phyloP scores from a whole-genome alignment of 1,140 invertebrate species.

The Leptinotarsa lineolata region DNA sequence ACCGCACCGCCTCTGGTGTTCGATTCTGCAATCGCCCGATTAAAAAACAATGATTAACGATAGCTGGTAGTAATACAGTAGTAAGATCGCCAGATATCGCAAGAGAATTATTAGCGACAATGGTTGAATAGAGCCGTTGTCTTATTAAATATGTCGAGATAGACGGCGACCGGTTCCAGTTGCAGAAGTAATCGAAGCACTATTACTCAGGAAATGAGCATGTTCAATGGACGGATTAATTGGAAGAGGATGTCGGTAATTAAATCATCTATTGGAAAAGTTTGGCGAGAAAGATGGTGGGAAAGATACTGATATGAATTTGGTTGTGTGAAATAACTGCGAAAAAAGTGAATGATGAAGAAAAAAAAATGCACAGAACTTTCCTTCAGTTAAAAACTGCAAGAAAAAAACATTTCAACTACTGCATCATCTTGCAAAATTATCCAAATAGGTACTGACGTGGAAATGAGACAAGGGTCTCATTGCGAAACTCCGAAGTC shows the following conservation, averaged over 20 bases:
- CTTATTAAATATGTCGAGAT: conserved; percentile 8
- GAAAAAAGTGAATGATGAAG: too few species aligned
- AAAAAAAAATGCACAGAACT: too few species aligned
- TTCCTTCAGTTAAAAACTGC: too few species aligned
- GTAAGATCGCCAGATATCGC: not conserved
- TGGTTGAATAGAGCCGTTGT: conserved; percentile 5
- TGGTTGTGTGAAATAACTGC: too few species aligned
- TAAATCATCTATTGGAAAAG: too few species aligned
- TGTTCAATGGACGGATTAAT: not conserved
- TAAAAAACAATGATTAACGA: not conserved
- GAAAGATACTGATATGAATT: too few species aligned
- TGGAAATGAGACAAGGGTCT: too few species aligned
- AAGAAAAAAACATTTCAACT: too few species aligned
- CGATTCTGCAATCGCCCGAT: not conserved
- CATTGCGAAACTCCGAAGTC: too few species aligned
- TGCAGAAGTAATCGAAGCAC: not conserved
- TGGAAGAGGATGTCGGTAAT: not conserved
- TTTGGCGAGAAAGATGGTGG: too few species aligned
- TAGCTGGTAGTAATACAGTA: conserved; percentile 1
- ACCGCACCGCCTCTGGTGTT: not conserved
- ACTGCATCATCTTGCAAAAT: too few species aligned
- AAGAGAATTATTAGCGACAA: not conserved
- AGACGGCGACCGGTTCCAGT: not conserved
- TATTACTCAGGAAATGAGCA: conserved; percentile 2
- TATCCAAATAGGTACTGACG: too few species aligned